phyloP scores from a whole-genome alignment of 2,797 vertebrate species.

The Malurus leucopterus region DNA sequence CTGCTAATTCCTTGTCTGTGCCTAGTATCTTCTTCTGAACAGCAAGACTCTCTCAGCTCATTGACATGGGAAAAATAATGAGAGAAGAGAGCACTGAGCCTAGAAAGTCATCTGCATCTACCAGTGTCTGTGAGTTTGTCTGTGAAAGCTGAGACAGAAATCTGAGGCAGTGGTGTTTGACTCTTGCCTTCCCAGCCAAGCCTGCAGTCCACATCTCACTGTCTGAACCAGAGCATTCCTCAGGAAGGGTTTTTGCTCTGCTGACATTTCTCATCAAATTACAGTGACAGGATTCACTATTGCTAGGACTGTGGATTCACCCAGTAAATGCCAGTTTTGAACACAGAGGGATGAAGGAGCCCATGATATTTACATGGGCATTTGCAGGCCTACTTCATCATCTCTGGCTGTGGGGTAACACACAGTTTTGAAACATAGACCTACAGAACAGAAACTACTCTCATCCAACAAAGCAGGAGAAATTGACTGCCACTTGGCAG shows the following conservation, averaged over 20 bases:
- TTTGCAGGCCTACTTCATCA: not conserved
- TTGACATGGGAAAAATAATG: not conserved
- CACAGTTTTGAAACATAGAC: not conserved
- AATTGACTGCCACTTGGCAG: not conserved
- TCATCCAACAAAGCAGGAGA: not conserved
- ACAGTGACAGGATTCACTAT: not conserved
- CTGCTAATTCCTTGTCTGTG: not conserved
- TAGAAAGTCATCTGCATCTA: not conserved
- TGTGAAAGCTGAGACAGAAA: not conserved
- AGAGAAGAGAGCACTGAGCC: not conserved
- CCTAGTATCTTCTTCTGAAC: not conserved
- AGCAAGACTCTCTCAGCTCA: fast-evolving
- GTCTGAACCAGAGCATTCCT: not conserved
- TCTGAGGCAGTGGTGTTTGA: not conserved
- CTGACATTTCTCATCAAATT: not conserved
- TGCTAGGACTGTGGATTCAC: not conserved
- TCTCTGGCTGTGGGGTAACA: not conserved
- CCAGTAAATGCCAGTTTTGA: not conserved
- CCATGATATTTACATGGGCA: not conserved
- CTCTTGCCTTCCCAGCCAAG: not conserved
- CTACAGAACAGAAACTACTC: not conserved
- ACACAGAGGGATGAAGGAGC: not conserved
- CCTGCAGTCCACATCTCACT: not conserved
- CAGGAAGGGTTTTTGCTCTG: not conserved
- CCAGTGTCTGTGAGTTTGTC: not conserved